Conservation (phyloP, 23 tunicate species). For the Halocynthia roretzi region DNA sequence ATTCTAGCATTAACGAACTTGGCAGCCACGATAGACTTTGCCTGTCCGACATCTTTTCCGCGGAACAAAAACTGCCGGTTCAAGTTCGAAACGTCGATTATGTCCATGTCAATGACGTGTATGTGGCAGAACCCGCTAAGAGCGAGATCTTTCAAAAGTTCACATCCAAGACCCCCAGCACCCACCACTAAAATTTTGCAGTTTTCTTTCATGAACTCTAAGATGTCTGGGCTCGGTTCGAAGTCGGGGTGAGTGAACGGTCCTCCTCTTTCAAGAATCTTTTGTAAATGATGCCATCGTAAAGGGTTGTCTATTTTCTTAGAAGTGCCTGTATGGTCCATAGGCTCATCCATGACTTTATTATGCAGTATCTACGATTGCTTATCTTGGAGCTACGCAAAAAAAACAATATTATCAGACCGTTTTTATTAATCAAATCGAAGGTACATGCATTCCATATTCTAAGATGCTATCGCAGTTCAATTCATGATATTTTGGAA, state of each 20-base stretch:
- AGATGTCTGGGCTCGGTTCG: constrained; percentile 74
- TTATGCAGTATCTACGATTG: no score
- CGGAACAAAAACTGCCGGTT: constrained; percentile 87
- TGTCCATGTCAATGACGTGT: constrained; percentile 96
- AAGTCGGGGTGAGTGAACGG: constrained; percentile 88
- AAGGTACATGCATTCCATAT: no score
- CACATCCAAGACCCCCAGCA: constrained; percentile 98
- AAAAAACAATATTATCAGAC: no score
- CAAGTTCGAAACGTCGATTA: constrained; percentile 87
- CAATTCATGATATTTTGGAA: no score
- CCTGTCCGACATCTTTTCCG: constrained; percentile 71
- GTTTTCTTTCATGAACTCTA: constrained; percentile 6
- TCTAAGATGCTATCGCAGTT: no score
- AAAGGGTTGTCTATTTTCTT: constrained; percentile 3
- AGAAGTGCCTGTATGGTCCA: background rate
- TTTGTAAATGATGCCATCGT: constrained; percentile 68
- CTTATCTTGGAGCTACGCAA: no score
- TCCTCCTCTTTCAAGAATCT: constrained; percentile 52
- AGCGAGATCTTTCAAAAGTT: constrained; percentile 67
- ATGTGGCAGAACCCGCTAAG: constrained; percentile 64
- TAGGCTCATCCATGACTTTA: background rate
- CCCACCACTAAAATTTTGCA: constrained; percentile 78
- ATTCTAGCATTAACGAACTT: constrained; percentile 71
- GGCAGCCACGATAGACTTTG: constrained; percentile 84
- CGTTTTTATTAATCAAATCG: no score